Evolutionary conservation across 2,888 invertebrate genomes (phyloP), one percentile per base, ranked within the genome.

Genomic region (Taenaris catops): DNA sequence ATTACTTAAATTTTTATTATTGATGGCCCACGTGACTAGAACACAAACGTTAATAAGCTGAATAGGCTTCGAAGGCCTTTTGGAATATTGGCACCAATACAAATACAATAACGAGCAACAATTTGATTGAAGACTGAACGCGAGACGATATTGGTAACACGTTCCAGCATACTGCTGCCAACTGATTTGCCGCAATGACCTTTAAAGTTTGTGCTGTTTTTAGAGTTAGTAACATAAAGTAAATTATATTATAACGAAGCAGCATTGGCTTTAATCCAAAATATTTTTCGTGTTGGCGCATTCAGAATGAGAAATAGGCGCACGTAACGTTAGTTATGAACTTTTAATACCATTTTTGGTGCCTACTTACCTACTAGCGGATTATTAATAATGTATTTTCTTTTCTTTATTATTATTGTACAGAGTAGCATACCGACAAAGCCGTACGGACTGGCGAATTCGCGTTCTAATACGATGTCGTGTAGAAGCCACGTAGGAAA

Each of bases 1-100:
- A 14, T 14, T 3, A 14, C 4, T 29, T 40, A 33, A 58, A 53
- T 62, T 55, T 57, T 48, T 49, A 34, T 54, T 57, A 59, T 59
- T 49, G 51, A 37, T 51, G 26, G n/a, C 44, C 41, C 53, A 56
- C 53, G 47, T 59, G 53, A 50, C 49, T 46, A 48, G 36, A 51
- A 49, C 49, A 38, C 38, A 46, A 49, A 19, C 56, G 56, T 58
- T 63, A 67, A 68, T 65, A 48, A 70, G 65, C 61, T 63, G 50
- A 67, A 71, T 65, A 50, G 54, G 40, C 46, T 38, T 35, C 43
- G 68, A 70, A 71, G 73, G 67, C 53, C 68, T 66, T 53, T 43
- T 31, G 26, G 11, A 11, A 16, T 26, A 41, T 23, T 31, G 28
- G 11, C 40, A 40, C 40, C 23, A 37, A 34, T 40, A 31, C 34